Base-by-base conservation (phyloP, 2,797 vertebrate genomes). In the Cuculus canorus region DNA sequence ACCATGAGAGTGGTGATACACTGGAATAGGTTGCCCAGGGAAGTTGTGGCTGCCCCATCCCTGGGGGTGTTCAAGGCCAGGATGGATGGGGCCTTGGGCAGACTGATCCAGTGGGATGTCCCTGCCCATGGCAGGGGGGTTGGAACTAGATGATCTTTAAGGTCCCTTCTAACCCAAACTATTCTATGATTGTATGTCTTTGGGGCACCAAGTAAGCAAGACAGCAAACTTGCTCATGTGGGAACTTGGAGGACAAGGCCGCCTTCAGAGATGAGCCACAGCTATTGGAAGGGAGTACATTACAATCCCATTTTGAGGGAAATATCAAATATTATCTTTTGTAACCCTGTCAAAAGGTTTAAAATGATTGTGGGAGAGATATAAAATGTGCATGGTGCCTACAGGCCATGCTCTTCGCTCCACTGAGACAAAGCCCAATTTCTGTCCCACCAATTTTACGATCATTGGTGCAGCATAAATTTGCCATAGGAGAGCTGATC, bases 401-500 rank as follows among this genome's bases (percentile, higher is more conserved):
- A 59, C 37, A 54, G 63, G 43, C 27, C 69, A 79, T 2, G 2
- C 3, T 82, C 48, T 77, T 73, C 9, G 9, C 64, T 94, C 39
- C 63, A 64, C 52, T 39, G 25, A 82, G 86, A 80, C 4, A 86
- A 65, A 84, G 50, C 4, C 27, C 28, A 24, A 7, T 60, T 79
- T 94, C 56, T 90, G 63, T 70, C 56, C 45, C 15, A 27, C 73
- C 83, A 78, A 78, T 71, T 88, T 80, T 71, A 17, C 32, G 41
- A 64, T 86, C 52, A 15, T 60, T 3, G 0, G 23, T 68, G n/a
- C 22, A 68, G 17, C 23, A 39, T 32, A 72, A 82, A 41, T 70
- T 93, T 94, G 65, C 70, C 68, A 70, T 41, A 65, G 66, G 27
- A 96, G 10, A 75, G 56, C 48, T 96, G 88, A 95, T 93, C 90